Evolutionary conservation across 2,113 vertebrate species (phyloP).

Genomic region (Casuarius casuarius): DNA sequence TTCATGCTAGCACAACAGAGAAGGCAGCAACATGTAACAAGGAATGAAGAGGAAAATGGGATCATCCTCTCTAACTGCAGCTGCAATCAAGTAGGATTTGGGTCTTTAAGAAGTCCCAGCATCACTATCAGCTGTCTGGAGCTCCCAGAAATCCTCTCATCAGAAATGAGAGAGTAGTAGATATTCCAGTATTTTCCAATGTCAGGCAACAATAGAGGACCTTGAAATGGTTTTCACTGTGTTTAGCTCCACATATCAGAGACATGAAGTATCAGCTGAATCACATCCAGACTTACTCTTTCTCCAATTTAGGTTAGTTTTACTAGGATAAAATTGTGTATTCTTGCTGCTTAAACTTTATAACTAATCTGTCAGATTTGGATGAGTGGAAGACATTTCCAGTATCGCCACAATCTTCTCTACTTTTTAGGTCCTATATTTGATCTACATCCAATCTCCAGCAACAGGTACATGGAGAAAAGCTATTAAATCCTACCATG

Average conservation of each 20-base stretch:
- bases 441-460: background rate
- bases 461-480: background rate
- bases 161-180: background rate
- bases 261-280: background rate
- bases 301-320: background rate
- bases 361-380: background rate
- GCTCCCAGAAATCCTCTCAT: background rate
- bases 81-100: background rate
- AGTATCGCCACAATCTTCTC: background rate
- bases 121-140: background rate
- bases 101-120: background rate
- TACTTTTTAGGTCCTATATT: background rate
- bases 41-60: accelerated
- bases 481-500: background rate
- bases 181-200: background rate
- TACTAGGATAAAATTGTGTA: background rate
- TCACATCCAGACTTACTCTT: background rate
- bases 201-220: background rate
- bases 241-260: background rate
- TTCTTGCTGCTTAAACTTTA: background rate
- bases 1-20: background rate
- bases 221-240: background rate
- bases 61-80: background rate
- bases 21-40: background rate
- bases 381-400: background rate